Base-by-base conservation (phyloP, 2,113 vertebrate species). In the Halichoeres trimaculatus region DNA sequence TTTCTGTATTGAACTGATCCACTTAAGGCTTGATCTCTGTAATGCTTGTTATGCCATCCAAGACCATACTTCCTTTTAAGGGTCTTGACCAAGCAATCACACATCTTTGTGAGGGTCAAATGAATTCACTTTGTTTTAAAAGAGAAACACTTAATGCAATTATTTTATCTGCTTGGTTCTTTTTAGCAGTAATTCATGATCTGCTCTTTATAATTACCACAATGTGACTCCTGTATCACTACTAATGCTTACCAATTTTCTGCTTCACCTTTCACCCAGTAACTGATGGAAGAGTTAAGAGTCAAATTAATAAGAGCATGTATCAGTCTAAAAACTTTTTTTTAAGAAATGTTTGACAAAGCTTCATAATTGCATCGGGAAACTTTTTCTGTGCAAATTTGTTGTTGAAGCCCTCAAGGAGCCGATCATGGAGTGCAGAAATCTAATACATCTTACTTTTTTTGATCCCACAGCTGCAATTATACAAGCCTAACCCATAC, bases 1-100 rank as follows among this genome's bases (percentile, higher is more conserved):
- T 83, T 84, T 80, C 70, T 73, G 64, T 64, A 77, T 87, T 76
- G 74, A 90, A 85, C 63, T 67, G 68, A 90, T 89, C 78, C 81
- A 91, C 85, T 92, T 88, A 81, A 75, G 65, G 23, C 67, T 62
- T 83, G 52, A 79, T 80, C 71, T 74, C 40, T 79, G 34, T 67
- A 83, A 74, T 87, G 78, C 74, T 58, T 59, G 36, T 63, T 59
- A 26, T 43, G 51, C 68, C 62, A 70, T 83, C 45, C 17, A 34
- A 61, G 47, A 63, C 54, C 60, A 36, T 19, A 52, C n/a, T 6
- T 74, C 48, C 24, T 38, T 62, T 53, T 11, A n/a, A 54, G 24
- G 38, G 77, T 52, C 24, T 71, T 60, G 52, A 78, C 30, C 47
- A 40, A 30, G 20, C 20, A 48, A 60, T 47, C 52, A 24, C 59